Conservation (phyloP, 2,888 invertebrate genomes). For the Tipula confusa region DNA sequence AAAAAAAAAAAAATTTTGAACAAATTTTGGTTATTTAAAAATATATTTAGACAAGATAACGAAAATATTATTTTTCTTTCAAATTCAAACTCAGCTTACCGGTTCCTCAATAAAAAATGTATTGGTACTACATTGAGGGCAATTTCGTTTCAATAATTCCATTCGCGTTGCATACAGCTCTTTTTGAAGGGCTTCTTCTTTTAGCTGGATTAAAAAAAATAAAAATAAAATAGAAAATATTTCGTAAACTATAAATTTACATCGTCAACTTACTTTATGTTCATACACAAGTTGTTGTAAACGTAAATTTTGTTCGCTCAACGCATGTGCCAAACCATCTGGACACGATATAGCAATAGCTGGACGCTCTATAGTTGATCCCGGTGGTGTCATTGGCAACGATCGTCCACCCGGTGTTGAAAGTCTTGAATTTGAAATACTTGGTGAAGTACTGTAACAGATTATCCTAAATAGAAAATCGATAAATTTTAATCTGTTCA, state of each 20-base stretch:
- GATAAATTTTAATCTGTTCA: neutral
- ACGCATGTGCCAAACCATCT: constrained; percentile 49
- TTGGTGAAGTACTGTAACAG: constrained; percentile 34
- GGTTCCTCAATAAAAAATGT: constrained; percentile 49
- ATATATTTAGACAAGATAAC: neutral
- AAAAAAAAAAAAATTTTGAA: constrained; percentile 29
- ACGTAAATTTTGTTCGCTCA: constrained; percentile 53
- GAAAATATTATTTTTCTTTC: constrained; percentile 20
- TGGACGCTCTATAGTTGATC: constrained; percentile 46
- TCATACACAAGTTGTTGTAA: constrained; percentile 78
- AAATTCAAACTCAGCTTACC: constrained; percentile 42
- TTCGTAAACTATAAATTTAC: constrained; percentile 26
- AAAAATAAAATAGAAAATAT: neutral
- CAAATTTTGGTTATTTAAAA: constrained; percentile 5
- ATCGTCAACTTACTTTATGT: constrained; percentile 68
- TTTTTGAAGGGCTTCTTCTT: constrained; percentile 70
- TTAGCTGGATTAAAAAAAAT: constrained; percentile 54
- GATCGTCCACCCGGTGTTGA: constrained; percentile 45
- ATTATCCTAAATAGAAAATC: neutral
- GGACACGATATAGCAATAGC: constrained; percentile 47
- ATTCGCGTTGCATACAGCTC: constrained; percentile 74
- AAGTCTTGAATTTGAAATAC: constrained; percentile 43
- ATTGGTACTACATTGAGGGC: constrained; percentile 60
- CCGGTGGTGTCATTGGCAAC: constrained; percentile 54
- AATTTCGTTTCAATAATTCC: constrained; percentile 58